These are phyloP conservation scores for Malacoctenus gilli DNA, from an alignment of 2,797 vertebrate species.

Conservation along the genomic window DNA sequence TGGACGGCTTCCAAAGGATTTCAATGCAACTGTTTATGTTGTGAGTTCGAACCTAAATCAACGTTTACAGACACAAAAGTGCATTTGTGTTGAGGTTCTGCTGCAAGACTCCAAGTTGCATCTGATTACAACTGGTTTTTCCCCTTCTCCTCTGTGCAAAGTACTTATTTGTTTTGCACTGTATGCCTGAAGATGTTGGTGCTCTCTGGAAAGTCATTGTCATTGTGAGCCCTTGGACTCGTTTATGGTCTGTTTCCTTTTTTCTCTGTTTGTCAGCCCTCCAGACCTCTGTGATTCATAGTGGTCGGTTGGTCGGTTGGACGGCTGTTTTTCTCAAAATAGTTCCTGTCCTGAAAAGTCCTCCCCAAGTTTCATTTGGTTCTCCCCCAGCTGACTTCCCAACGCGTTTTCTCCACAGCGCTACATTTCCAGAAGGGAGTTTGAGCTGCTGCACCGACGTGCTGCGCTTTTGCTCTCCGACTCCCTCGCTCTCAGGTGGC, in stretches of 20 bases:
- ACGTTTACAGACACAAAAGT: neutral
- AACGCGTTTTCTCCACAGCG: too few relatives aligned
- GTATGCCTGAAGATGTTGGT: conserved; percentile 17
- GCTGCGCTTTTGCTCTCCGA: too few relatives aligned
- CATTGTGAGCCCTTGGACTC: conserved; percentile 17
- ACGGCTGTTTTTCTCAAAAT: conserved; percentile 27
- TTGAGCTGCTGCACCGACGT: too few relatives aligned
- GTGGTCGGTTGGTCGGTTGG: conserved; percentile 33
- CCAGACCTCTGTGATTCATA: conserved; percentile 45
- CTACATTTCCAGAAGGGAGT: too few relatives aligned
- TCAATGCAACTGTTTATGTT: neutral
- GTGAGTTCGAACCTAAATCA: neutral
- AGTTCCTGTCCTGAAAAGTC: too few relatives aligned
- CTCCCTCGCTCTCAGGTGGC: too few relatives aligned
- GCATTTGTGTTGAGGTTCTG: neutral
- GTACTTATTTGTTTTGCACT: neutral
- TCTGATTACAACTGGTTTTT: neutral
- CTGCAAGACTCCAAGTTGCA: conserved; percentile 1
- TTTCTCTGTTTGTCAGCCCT: conserved; percentile 2
- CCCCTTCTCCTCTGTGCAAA: neutral
- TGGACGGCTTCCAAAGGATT: conserved; percentile 13
- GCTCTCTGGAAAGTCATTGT: conserved; percentile 46
- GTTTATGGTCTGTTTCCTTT: conserved; percentile 12
- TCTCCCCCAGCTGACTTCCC: neutral
- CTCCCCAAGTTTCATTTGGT: neutral